Evolutionary conservation across 2,888 invertebrate species (phyloP), one percentile per base, ranked within the genome.

Genomic region (Coenonympha glycerion): DNA sequence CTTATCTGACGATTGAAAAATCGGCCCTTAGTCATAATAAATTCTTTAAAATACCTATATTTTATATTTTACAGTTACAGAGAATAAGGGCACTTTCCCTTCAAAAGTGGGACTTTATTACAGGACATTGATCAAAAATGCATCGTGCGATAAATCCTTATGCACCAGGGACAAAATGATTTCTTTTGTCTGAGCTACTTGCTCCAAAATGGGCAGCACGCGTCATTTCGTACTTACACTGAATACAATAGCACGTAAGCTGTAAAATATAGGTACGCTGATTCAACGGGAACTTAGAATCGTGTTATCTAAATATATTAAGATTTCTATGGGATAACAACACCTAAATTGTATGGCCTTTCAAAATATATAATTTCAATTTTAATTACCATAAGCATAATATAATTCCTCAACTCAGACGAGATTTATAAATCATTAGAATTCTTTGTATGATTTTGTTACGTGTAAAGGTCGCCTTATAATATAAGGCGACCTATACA

Each of bases 221-320:
- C 59, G 59, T 59, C 61, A 52, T 52, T 52, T 48, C 51, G 44
- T 55, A 52, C 57, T 21, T 39, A 15, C 4, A 48, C 50, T 45
- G 57, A 62, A 68, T 61, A 69, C 69, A 71, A 69, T 67, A 52
- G 62, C 52, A 45, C n/a, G n/a, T 55, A 57, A 56, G 58, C 59
- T 50, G 42, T 55, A 57, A 56, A 59, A n/a, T n/a, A n/a, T n/a
- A n/a, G n/a, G n/a, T 59, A 56, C 49, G 47, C 52, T 63, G 62
- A 67, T 62, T 66, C 64, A 68, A 60, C 59, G 49, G 57, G 58
- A 60, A 58, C 58, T 11, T 26, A 6, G 3, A 21, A 11, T 3
- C 3, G n/a, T n/a, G n/a, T n/a, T n/a, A 9, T 8, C 8, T n/a
- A 8, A 9, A 26, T n/a, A 9, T 26, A 26, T n/a, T 4, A n/a